phyloP scores from a whole-genome alignment of 2,113 vertebrate genomes.

The Gambusia affinis region DNA sequence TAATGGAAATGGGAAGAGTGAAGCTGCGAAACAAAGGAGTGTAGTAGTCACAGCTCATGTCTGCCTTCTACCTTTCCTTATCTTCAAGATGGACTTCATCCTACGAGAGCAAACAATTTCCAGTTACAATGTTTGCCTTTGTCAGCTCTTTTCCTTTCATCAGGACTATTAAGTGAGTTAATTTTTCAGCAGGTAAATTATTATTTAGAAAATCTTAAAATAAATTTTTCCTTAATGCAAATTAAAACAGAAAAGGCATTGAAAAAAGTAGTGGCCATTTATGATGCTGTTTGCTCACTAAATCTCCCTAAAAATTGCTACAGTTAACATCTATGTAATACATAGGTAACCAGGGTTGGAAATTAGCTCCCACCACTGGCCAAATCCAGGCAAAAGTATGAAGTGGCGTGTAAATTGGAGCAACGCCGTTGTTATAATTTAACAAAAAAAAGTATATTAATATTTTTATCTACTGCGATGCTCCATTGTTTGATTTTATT shows the following conservation, averaged over 20 bases:
- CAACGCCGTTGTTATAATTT: no score
- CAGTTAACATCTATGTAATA: no score
- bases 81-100: conserved; percentile 4
- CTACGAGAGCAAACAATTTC: background rate
- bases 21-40: conserved; percentile 41
- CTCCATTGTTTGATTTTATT: no score
- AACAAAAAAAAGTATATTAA: no score
- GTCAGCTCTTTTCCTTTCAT: background rate
- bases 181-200: background rate
- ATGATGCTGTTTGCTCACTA: no score
- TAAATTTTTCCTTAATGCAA: background rate
- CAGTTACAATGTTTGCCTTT: background rate
- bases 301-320: no score
- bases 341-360: no score
- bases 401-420: no score
- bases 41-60: conserved; percentile 48
- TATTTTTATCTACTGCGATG: no score
- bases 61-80: conserved; percentile 44
- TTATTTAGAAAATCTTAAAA: background rate
- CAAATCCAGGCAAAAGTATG: no score
- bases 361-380: no score
- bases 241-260: background rate
- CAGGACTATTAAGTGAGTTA: background rate
- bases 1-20: conserved; percentile 40
- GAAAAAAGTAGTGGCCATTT: no score